phyloP scores from a whole-genome alignment of 2,113 vertebrate species.

The Xiphias gladius region DNA sequence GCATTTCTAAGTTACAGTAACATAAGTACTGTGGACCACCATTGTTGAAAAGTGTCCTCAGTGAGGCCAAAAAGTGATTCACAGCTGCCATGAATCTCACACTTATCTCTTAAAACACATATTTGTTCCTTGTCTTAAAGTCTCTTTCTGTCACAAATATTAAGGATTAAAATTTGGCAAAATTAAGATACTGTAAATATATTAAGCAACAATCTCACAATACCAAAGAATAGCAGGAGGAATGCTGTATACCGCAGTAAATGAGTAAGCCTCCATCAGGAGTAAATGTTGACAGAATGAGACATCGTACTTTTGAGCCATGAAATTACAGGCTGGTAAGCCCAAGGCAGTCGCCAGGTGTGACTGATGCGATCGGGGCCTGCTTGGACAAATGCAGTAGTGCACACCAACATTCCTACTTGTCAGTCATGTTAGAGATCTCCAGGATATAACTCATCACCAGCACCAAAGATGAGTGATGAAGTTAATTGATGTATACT shows the following conservation, averaged over 20 bases:
- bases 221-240: conserved; percentile 20
- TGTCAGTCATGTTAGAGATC: conserved; percentile 78
- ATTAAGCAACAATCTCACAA: conserved; percentile 1
- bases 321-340: conserved; percentile 85
- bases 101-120: not conserved
- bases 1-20: conserved; percentile 11
- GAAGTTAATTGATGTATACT: conserved; percentile 41
- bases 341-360: conserved; percentile 83
- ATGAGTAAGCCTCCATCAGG: conserved; percentile 75
- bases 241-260: conserved; percentile 50
- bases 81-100: conserved; percentile 32
- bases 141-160: not conserved
- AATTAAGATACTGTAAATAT: conserved; percentile 22
- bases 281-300: conserved; percentile 81
- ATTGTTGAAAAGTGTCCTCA: conserved; percentile 2
- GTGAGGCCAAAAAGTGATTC: conserved; percentile 29
- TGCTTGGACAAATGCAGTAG: conserved; percentile 77
- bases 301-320: conserved; percentile 84
- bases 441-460: conserved; percentile 64
- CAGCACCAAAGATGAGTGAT: conserved; percentile 44
- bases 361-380: conserved; percentile 83
- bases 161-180: conserved; percentile 8
- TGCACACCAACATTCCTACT: conserved; percentile 72
- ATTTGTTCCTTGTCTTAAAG: not conserved
- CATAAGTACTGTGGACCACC: conserved; percentile 39